Conservation (phyloP, 2,797 vertebrate species). For the Coracias cyanogaster region DNA sequence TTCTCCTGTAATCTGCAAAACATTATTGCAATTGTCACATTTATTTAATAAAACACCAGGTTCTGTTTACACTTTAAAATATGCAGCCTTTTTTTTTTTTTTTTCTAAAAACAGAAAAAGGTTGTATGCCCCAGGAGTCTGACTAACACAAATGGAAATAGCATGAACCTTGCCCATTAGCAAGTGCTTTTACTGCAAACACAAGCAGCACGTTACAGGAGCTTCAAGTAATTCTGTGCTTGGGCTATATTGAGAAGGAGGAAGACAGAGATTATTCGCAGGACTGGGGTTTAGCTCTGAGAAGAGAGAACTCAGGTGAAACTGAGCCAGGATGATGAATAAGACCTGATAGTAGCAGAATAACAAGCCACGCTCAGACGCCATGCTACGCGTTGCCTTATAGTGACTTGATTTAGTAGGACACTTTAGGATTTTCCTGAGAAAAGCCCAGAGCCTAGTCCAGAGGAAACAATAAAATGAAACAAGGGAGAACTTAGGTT, state of each 20-base stretch:
- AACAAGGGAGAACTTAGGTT: neutral
- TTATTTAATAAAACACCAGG: constrained; percentile 71
- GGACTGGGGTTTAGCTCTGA: neutral
- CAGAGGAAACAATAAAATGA: neutral
- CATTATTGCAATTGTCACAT: constrained; percentile 55
- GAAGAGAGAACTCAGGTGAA: constrained; percentile 20
- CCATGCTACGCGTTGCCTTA: neutral
- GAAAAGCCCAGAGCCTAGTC: neutral
- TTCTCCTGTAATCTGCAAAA: constrained; percentile 38
- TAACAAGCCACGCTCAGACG: neutral
- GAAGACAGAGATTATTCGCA: neutral
- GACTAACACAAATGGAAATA: constrained; percentile 40
- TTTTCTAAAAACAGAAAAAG: neutral
- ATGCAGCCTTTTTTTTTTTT: neutral
- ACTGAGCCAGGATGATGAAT: constrained; percentile 12
- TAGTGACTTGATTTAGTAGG: constrained; percentile 21
- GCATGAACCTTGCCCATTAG: constrained; percentile 18
- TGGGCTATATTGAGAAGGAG: neutral
- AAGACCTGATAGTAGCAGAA: neutral
- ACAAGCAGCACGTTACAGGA: neutral
- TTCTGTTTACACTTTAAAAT: constrained; percentile 62
- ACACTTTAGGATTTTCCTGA: neutral
- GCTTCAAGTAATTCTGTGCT: neutral
- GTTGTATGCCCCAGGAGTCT: neutral
- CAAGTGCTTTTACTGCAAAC: neutral